phyloP scores from a whole-genome alignment of 2,797 vertebrate species.

The Sebastes itinus region DNA sequence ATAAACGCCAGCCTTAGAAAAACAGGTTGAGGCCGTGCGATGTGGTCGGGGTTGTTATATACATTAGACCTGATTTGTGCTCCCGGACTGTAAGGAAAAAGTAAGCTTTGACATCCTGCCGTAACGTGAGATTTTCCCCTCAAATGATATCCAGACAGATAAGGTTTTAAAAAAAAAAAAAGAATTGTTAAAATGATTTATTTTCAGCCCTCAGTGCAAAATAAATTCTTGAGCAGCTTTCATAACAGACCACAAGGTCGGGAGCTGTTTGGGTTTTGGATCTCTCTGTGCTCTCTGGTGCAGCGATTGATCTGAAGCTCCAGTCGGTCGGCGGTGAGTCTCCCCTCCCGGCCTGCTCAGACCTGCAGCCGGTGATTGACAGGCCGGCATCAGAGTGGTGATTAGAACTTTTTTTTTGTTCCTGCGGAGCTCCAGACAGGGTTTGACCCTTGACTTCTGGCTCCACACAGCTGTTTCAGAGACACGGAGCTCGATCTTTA shows the following conservation, averaged over 20 bases:
- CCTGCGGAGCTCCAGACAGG: conserved; percentile 79
- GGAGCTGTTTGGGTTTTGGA: conserved; percentile 12
- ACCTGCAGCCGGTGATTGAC: conserved; percentile 81
- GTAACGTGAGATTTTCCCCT: conserved; percentile 59
- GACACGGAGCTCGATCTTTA: conserved; percentile 62
- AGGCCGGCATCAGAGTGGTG: conserved; percentile 78
- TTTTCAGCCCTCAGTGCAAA: conserved; percentile 31
- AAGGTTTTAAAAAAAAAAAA: conserved; percentile 9
- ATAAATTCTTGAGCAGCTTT: conserved; percentile 35
- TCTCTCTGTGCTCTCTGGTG: not conserved
- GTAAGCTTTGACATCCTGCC: conserved; percentile 64
- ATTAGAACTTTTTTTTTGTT: conserved; percentile 80
- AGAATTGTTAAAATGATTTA: conserved; percentile 53
- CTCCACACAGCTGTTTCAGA: conserved; percentile 84
- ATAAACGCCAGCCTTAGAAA: conserved; percentile 81
- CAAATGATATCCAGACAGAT: conserved; percentile 72
- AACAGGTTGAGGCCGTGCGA: conserved; percentile 76
- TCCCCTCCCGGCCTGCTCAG: conserved; percentile 64
- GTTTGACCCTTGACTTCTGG: conserved; percentile 77
- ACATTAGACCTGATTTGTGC: conserved; percentile 77
- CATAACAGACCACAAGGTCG: not conserved
- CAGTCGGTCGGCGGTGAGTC: conserved; percentile 14
- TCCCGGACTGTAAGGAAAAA: conserved; percentile 66
- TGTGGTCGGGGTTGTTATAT: conserved; percentile 79
- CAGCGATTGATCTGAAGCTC: conserved; percentile 23